Conservation (phyloP, 2,888 invertebrate species). For the Gandaritis pyraliata region DNA sequence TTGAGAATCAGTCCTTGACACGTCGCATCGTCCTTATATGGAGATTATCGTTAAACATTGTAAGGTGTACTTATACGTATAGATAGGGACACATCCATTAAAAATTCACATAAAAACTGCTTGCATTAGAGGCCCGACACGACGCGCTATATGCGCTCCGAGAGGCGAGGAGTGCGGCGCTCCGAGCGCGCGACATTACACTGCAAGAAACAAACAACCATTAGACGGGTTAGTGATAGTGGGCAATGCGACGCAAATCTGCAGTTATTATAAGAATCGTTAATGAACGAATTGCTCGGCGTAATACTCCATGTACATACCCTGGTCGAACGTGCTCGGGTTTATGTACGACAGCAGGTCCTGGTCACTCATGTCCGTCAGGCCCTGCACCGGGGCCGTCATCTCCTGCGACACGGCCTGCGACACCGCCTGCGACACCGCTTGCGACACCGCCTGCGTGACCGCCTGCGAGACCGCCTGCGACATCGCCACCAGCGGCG, state of each 20-base stretch:
- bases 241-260: slow-evolving; percentile 11
- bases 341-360: slow-evolving; percentile 95
- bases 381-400: slow-evolving; percentile 87
- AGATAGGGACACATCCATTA: slow-evolving; percentile 66
- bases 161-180: slow-evolving; percentile 42
- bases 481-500: slow-evolving; percentile 77
- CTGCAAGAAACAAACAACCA: slow-evolving; percentile 60
- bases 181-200: slow-evolving; percentile 52
- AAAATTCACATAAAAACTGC: slow-evolving; percentile 79
- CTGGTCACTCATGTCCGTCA: slow-evolving; percentile 94
- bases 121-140: slow-evolving; percentile 67
- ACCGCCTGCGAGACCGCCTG: slow-evolving; percentile 81
- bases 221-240: slow-evolving; percentile 23
- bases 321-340: slow-evolving; percentile 94
- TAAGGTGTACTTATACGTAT: slow-evolving; percentile 47
- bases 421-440: slow-evolving; percentile 78
- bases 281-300: slow-evolving; percentile 49
- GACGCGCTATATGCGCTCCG: slow-evolving; percentile 70
- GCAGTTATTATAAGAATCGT: slow-evolving; percentile 69
- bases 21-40: slow-evolving; percentile 40
- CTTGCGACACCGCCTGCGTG: slow-evolving; percentile 77
- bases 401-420: slow-evolving; percentile 81
- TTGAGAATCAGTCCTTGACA: slow-evolving; percentile 59
- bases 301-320: slow-evolving; percentile 81
- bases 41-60: slow-evolving; percentile 38